Percentiles rank a stretch among this genome's conserved stretches.
Conservation (phyloP, 2,888 invertebrate species). For the Lobophora halterata region DNA sequence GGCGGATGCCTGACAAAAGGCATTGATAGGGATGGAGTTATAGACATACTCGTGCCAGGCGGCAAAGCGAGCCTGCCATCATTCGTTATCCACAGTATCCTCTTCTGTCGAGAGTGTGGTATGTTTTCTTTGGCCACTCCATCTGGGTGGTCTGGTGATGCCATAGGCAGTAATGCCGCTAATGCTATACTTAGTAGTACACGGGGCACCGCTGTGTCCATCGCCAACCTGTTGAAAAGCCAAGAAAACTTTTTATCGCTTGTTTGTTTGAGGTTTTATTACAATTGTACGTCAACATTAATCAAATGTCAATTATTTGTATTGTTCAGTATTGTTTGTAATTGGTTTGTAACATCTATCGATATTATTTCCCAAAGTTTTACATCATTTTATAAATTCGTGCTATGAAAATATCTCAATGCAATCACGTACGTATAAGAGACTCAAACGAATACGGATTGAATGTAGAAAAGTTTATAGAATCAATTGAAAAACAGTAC, state of each 20-base stretch:
- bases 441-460: conserved; percentile 38
- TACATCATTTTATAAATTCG: conserved; percentile 2
- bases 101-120: conserved; percentile 88
- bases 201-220: conserved; percentile 68
- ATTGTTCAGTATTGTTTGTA: conserved; percentile 8
- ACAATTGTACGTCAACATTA: neutral
- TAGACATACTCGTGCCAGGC: conserved; percentile 89
- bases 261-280: too few species aligned
- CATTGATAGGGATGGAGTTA: conserved; percentile 89
- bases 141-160: conserved; percentile 54
- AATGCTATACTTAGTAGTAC: conserved; percentile 71
- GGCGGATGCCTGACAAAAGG: conserved; percentile 93
- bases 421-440: conserved; percentile 54
- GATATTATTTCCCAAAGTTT: neutral
- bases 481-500: conserved; percentile 48
- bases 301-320: neutral
- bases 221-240: conserved; percentile 54
- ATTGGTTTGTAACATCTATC: conserved; percentile 8
- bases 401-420: conserved; percentile 37
- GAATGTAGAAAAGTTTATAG: conserved; percentile 51
- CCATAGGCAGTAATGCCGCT: conserved; percentile 68
- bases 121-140: conserved; percentile 62
- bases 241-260: neutral
- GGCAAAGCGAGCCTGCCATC: conserved; percentile 91
- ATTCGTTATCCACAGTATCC: conserved; percentile 91